These are phyloP conservation scores for Mobula birostris DNA, from an alignment of 2,113 vertebrate species.

Conservation along the genomic window DNA sequence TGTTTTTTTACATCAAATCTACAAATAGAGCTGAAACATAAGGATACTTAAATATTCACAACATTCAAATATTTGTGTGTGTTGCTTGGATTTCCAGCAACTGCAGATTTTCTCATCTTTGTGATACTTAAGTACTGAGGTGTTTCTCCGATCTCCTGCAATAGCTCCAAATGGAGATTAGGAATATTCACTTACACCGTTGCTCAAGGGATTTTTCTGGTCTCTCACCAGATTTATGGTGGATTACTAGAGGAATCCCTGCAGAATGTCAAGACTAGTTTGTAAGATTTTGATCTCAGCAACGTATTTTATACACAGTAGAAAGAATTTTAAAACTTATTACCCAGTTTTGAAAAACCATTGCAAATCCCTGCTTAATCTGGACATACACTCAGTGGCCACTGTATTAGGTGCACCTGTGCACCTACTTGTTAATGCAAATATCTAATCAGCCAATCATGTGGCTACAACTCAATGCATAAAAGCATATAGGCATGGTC, in stretches of 20 bases:
- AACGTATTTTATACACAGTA: neutral
- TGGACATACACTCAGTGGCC: neutral
- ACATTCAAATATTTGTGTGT: too few species aligned
- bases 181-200: neutral
- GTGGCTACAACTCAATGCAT: too few species aligned
- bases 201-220: neutral
- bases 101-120: too few species aligned
- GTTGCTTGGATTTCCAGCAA: too few species aligned
- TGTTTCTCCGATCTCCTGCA: neutral
- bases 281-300: neutral
- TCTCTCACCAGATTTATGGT: neutral
- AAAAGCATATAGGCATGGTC: too few species aligned
- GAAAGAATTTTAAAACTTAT: neutral
- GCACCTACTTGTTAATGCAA: too few species aligned
- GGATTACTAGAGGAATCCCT: neutral
- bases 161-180: neutral
- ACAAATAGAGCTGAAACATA: neutral
- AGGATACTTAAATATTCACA: neutral
- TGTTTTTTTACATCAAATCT: neutral
- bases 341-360: neutral
- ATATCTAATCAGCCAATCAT: too few species aligned
- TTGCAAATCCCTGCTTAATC: neutral
- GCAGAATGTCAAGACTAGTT: neutral
- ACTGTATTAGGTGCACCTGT: too few species aligned
- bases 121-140: neutral